phyloP scores from a whole-genome alignment of 2,797 vertebrate genomes.

The Onychomys torridus region DNA sequence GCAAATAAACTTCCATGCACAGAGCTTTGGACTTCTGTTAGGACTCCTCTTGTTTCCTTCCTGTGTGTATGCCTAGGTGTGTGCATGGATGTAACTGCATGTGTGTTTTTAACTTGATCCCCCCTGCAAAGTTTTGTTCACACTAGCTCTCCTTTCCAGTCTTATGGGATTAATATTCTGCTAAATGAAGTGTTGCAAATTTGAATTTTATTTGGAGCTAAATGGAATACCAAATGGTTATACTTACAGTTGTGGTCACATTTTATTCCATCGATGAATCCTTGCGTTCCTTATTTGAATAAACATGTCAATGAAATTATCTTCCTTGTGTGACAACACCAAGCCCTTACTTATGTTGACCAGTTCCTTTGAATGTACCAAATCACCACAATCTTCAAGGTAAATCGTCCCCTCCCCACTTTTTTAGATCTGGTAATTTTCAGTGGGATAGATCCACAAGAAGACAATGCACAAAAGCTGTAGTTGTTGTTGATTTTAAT shows the following conservation, averaged over 20 bases:
- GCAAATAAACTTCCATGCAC: background rate
- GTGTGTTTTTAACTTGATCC: conserved; percentile 80
- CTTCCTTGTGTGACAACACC: background rate
- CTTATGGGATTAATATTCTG: conserved; percentile 86
- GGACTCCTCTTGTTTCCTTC: background rate
- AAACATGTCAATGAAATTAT: background rate
- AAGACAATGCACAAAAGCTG: background rate
- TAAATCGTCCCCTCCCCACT: background rate
- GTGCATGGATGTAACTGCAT: background rate
- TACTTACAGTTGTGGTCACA: conserved; percentile 76
- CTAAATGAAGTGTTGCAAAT: conserved; percentile 88
- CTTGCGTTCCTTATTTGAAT: conserved; percentile 29
- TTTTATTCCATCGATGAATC: conserved; percentile 41
- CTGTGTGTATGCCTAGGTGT: background rate
- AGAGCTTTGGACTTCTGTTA: background rate
- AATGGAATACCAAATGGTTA: conserved; percentile 86
- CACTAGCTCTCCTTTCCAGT: conserved; percentile 81
- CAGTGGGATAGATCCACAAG: background rate
- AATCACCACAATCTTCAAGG: background rate
- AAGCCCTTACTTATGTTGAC: background rate
- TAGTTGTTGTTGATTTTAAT: background rate
- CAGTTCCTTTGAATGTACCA: background rate
- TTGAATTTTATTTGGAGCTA: conserved; percentile 86
- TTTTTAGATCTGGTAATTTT: background rate
- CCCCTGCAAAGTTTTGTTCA: conserved; percentile 85